Base-by-base conservation (phyloP, 2,888 invertebrate genomes). In the Scelioninae gen. 1 region DNA sequence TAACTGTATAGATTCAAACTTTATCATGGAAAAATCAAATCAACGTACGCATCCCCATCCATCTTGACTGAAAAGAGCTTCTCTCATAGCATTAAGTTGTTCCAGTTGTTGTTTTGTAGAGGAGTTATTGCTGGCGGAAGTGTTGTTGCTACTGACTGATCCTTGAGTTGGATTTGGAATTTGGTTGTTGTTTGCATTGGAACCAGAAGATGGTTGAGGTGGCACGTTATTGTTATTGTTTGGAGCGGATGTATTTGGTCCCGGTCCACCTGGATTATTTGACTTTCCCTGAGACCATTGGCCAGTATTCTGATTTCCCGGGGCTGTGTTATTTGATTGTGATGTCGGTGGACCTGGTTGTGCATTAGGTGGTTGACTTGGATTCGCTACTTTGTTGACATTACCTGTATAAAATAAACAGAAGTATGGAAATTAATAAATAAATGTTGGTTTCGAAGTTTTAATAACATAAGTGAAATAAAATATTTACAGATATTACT, bases 21-120 rank as follows among this genome's bases (percentile, higher is more conserved):
- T n/a, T n/a, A n/a, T n/a, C n/a, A n/a, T n/a, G n/a, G n/a, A n/a
- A n/a, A n/a, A n/a, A n/a, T n/a, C n/a, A 47, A 85, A 86, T 76
- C 63, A 83, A 95, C 96, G 95, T 94, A 96, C 96, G 88, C 97
- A 97, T 84, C 98, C 97, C 98, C 98, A 98, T 86, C 98, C 98
- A 92, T 98, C 98, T 91, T 96, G 96, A 92, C 97, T 96, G 92
- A 96, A 97, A 79, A 98, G 94, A 65, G 97, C 97, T 93, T 98
- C 97, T 84, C 97, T 94, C 97, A 98, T 97, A 82, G 96, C 96
- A 93, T 96, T 97, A 85, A 97, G 94, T 93, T 97, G 97, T 93
- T 97, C 97, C 86, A 97, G 94, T 92, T 96, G 96, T 90, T 95
- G 95, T 93, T 97, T 96, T 76, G 97, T 96, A 82, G 96, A 95